These are phyloP conservation scores for Rousettus leschenaultii DNA, from an alignment of 2,113 vertebrate species.

Conservation along the genomic window DNA sequence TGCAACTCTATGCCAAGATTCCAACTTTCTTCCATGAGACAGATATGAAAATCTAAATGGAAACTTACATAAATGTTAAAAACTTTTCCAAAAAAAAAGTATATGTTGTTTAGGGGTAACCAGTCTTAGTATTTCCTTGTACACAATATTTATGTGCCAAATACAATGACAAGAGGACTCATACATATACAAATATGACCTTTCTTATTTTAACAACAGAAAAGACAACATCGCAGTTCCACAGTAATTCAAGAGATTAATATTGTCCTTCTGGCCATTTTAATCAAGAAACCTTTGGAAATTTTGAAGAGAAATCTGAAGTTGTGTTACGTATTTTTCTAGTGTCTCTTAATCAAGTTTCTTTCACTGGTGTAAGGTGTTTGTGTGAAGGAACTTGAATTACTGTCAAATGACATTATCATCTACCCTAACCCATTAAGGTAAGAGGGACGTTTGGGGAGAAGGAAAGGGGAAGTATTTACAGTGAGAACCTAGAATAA, in stretches of 20 bases:
- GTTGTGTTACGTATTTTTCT: background rate
- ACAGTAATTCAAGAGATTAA: conserved; percentile 80
- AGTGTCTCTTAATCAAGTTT: background rate
- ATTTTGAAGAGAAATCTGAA: background rate
- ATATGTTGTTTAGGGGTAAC: conserved; percentile 89
- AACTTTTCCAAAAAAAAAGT: conserved; percentile 90
- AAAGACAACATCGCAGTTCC: conserved; percentile 95
- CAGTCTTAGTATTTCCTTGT: conserved; percentile 89
- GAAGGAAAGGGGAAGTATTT: background rate
- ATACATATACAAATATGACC: conserved; percentile 93
- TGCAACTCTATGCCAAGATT: conserved; percentile 96
- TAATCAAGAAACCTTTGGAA: background rate
- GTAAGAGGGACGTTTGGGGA: background rate
- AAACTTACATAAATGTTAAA: conserved; percentile 88
- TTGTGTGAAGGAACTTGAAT: background rate
- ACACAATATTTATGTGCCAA: conserved; percentile 91
- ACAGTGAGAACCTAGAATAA: background rate
- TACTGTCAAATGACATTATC: background rate
- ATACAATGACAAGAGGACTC: conserved; percentile 89
- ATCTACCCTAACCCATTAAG: background rate
- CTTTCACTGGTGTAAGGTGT: background rate
- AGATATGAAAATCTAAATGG: conserved; percentile 93
- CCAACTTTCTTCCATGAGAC: conserved; percentile 99
- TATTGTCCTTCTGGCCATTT: background rate
- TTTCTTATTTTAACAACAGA: conserved; percentile 88